Percentiles rank a stretch among this genome's conserved stretches.
Conservation (phyloP, 2,888 invertebrate genomes). For the Stenchaetothrips biformis region DNA sequence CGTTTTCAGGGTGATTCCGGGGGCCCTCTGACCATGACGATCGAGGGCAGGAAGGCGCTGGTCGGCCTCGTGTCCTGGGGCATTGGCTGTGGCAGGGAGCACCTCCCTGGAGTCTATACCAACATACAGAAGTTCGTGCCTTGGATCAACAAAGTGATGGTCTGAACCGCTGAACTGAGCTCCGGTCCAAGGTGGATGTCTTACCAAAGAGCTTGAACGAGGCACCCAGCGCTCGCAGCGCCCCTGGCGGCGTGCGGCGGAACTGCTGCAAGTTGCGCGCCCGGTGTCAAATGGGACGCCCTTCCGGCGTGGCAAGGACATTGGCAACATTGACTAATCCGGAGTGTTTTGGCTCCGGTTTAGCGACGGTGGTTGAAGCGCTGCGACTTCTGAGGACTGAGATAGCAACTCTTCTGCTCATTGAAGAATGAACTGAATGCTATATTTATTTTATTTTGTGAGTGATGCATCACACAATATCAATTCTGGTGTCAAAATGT, state of each 20-base stretch:
- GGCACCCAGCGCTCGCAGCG: neutral
- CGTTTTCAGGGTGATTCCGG: constrained; percentile 63
- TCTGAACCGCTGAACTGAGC: constrained; percentile 43
- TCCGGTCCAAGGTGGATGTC: neutral
- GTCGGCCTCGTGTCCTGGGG: constrained; percentile 90
- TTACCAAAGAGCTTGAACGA: constrained; percentile 8
- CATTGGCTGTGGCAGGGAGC: constrained; percentile 84
- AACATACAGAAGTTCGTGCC: constrained; percentile 89
- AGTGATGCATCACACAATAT: neutral
- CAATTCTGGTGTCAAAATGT: neutral
- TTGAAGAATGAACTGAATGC: neutral
- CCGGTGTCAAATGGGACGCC: neutral
- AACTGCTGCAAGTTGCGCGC: neutral
- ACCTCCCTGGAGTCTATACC: constrained; percentile 85
- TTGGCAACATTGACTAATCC: neutral
- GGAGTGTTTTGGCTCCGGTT: too few species aligned
- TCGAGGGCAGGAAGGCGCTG: constrained; percentile 79
- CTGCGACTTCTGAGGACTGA: neutral
- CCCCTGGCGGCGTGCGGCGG: neutral
- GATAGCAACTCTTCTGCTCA: neutral
- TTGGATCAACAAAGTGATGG: constrained; percentile 82
- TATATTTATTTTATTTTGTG: neutral
- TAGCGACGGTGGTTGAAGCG: too few species aligned
- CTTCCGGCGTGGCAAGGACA: neutral
- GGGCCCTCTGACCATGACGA: constrained; percentile 78